Base-by-base conservation (phyloP, 1,140 invertebrate genomes). In the Diprion similis region DNA sequence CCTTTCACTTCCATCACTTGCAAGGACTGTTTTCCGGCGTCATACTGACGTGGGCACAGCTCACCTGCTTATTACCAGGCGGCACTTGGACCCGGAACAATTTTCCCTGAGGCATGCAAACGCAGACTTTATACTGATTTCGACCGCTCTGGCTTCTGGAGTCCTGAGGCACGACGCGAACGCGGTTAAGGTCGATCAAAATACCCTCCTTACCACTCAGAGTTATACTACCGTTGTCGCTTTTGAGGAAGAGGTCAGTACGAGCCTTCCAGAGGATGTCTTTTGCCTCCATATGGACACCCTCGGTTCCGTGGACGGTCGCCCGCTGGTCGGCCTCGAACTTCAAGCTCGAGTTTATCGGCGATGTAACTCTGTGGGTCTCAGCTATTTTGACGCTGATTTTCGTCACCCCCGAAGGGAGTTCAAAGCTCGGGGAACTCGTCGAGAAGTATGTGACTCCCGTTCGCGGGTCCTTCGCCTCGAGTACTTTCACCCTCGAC, bases 91-190 rank as follows among this genome's bases (percentile, higher is more conserved):
- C 90, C 75, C 92, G 90, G 79, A 96, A 97, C 9, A 97, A 82
- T 80, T 93, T 94, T 0, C 95, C 95, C 74, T 93, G 89, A 0
- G 95, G 95, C 94, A 96, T 96, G 80, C 95, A 97, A 1, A 96
- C 92, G 75, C 95, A 97, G 3, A 97, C 89, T 87, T 96, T 96
- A 81, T 93, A 97, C 81, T 96, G 94, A 0, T 86, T 79, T 77
- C 85, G 82, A 73, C 89, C 80, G 77, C 85, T 89, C 71, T 83
- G 80, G 67, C 88, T 86, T 3, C 81, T 84, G 71, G 87, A 88
- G 1, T 89, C 83, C 0, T 91, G 89, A 8, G 89, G 80, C 0
- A 89, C 92, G 46, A 95, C 90, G 0, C 94, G 94, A 66, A 96
- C 89, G 73, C 91, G 91, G 76, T 93, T 90, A 0, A 94, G 89